Evolutionary conservation across 2,888 invertebrate genomes (phyloP), one percentile per base, ranked within the genome.

Genomic region (Atrina japonica): DNA sequence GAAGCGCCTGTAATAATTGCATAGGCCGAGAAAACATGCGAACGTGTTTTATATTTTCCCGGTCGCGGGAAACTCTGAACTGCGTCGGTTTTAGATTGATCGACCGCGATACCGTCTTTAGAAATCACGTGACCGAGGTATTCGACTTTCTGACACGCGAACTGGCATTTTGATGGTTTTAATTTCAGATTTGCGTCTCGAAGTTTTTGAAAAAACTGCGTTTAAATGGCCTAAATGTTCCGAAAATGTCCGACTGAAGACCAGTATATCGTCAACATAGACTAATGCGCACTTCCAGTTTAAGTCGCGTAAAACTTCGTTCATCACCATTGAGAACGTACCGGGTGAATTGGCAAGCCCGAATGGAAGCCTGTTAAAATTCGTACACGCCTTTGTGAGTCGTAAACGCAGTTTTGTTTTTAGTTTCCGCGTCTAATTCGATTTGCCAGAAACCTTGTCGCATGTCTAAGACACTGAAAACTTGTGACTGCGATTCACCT

Each of bases 191-290:
- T 60, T 18, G 75, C 77, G n/a, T 67, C 60, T 14, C 70, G 30
- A 14, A 77, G 49, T 16, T 70, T 53, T 29, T 70, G 35, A 68
- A 80, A 77, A 9, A 80, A 70, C 25, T 64, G 45, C 5, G 61
- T 27, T 11, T 77, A 45, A 53, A 76, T 72, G 9, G 16, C 18
- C 11, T 35, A 21, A 56, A 35, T 30, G 11, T 16, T 7, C 14
- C n/a, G 18, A 35, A 56, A 56, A 56, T 11, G n/a, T 21, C 23
- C 30, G 21, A 11, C 27, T 61, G 43, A 73, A 75, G 0, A 81
- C 66, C 6, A 78, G 40, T 16, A 79, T 73, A 45, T 81, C 78
- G 60, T 78, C 76, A 7, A 77, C 43, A 55, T 76, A 81, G 25
- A 70, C 66, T 11, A 78, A 45, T 0, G 14, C n/a, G 18, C 30